Percentiles rank a stretch among this genome's conserved stretches.
phyloP scores from a whole-genome alignment of 35 echinoderm and acorn worm species.

The Heliocidaris erythrogramma region DNA sequence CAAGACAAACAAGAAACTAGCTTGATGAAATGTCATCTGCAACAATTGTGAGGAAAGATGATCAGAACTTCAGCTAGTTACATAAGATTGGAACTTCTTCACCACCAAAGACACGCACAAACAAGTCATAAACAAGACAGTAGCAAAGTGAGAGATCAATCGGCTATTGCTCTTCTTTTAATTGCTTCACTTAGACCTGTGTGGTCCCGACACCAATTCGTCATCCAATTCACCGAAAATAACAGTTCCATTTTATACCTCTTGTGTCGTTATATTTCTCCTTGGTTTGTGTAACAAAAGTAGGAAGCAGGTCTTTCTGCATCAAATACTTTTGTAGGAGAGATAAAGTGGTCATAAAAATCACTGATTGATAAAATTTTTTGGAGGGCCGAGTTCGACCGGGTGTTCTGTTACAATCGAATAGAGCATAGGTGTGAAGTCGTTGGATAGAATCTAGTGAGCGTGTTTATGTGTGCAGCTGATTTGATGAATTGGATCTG shows the following conservation, averaged over 20 bases:
- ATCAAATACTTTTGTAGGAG: constrained; percentile 16
- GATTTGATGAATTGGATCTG: constrained; percentile 2
- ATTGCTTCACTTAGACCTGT: background rate
- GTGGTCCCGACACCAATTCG: background rate
- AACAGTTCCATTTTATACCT: constrained; percentile 2
- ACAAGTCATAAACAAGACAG: background rate
- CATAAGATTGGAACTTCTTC: background rate
- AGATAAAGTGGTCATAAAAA: constrained; percentile 27
- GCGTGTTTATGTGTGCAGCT: background rate
- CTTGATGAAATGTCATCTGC: background rate
- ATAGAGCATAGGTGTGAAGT: constrained; percentile 39
- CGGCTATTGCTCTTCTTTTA: background rate
- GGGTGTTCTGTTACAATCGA: constrained; percentile 22
- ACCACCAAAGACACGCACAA: background rate
- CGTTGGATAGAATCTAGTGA: background rate
- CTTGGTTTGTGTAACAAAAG: background rate
- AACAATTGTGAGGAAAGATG: background rate
- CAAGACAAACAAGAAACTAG: background rate
- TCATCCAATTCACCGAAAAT: background rate
- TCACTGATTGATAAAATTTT: background rate
- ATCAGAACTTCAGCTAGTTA: background rate
- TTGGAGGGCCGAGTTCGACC: background rate
- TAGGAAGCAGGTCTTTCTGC: background rate
- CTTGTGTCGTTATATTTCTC: background rate
- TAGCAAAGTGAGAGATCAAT: constrained; percentile 4